Evolutionary conservation across 2,888 invertebrate genomes (phyloP), one percentile per base, ranked within the genome.

Genomic region (Cheilosia scutellata): DNA sequence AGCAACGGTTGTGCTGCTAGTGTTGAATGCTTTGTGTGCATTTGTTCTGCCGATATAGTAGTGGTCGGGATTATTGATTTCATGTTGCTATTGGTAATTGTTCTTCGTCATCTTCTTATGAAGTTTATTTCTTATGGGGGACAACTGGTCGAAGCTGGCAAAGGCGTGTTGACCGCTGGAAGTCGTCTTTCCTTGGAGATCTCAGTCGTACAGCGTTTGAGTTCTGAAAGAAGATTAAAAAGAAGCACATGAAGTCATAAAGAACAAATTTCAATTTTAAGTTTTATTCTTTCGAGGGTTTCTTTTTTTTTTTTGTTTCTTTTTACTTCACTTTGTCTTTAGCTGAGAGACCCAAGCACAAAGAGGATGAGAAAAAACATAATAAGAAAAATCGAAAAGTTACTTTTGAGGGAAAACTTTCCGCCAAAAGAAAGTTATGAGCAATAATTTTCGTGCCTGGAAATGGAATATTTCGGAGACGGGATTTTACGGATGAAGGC

Each of bases 181-280:
- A 65, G 60, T 13, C 27, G n/a, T 29, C 25, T 47, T 68, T 60
- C 31, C 20, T 16, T 44, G 29, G 9, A 49, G 25, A n/a, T 49
- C 29, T 11, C 9, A 42, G 60, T 42, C 60, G 0, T 29, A 25
- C 16, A 37, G 47, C 20, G 62, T 31, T 75, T 51, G 16, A 83
- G 37, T 68, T 74, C 83, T 84, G 79, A 75, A 84, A 84, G 44
- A 40, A 74, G 66, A 75, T 76, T 82, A 55, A 57, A 84, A 79
- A 84, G 44, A 58, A 75, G 53, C 63, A 78, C 83, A 78, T 83
- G 78, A 83, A 78, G 62, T 84, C 79, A 75, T 83, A 79, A 84
- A 79, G 57, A 75, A 58, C 11, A 40, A 63, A 51, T 79, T 79
- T 79, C 74, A 83, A 83, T 79, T 79, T 83, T 58, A 83, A 83